Percentiles rank a stretch among this genome's conserved stretches.
These are phyloP conservation scores for Morinoia aosen DNA, from an alignment of 2,888 invertebrate species.

Conservation along the genomic window DNA sequence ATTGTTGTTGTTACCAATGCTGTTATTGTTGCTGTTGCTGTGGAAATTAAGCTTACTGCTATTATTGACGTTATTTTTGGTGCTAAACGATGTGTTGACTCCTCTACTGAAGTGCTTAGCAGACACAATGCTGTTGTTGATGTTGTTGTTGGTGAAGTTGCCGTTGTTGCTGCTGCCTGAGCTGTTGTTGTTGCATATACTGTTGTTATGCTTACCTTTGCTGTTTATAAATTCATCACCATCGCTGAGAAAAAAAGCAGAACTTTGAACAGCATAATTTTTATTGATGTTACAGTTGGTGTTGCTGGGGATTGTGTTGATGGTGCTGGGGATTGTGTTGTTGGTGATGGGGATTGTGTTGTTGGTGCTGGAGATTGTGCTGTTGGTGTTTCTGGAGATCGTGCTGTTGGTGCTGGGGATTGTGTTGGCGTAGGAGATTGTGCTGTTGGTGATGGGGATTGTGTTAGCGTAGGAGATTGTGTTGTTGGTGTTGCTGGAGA, in stretches of 20 bases:
- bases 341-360: neutral
- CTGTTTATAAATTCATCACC: too few species aligned
- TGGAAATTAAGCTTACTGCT: neutral
- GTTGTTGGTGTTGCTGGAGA: neutral
- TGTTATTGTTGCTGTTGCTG: too few species aligned
- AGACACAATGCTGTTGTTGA: neutral
- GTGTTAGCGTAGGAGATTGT: too few species aligned
- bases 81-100: too few species aligned
- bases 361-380: neutral
- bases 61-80: neutral
- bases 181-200: neutral
- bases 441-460: neutral
- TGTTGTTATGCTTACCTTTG: neutral
- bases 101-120: neutral
- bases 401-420: neutral
- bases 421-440: neutral
- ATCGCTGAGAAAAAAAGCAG: too few species aligned
- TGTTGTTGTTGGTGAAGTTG: conserved; percentile 29
- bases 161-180: neutral
- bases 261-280: too few species aligned
- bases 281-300: too few species aligned
- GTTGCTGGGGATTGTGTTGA: neutral
- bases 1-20: neutral
- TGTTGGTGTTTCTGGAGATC: neutral
- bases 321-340: neutral